Percentiles rank a stretch among this genome's conserved stretches.
phyloP scores from a whole-genome alignment of 2,113 vertebrate genomes.

The Tetraodon nigroviridis region DNA sequence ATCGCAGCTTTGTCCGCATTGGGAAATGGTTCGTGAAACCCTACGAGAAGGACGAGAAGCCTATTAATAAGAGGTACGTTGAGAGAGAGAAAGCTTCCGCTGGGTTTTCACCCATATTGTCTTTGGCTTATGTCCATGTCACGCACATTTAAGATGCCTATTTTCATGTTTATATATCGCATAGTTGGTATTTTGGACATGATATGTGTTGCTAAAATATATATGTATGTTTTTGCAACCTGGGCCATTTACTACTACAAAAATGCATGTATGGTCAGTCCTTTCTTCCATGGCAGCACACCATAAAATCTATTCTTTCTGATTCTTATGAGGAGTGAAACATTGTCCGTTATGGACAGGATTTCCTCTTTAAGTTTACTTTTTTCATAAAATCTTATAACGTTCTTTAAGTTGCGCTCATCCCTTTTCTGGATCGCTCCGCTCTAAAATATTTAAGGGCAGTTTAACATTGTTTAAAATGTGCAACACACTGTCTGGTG shows the following conservation, averaged over 20 bases:
- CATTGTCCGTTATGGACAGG: not conserved
- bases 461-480: no score
- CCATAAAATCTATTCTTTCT: not conserved
- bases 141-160: not conserved
- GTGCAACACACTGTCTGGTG: no score
- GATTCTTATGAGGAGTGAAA: not conserved
- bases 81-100: not conserved
- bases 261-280: not conserved
- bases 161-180: not conserved
- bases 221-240: constrained; percentile 13
- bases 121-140: not conserved
- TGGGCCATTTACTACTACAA: constrained; percentile 1
- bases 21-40: constrained; percentile 96
- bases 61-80: constrained; percentile 72
- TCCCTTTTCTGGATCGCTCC: no score
- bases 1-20: constrained; percentile 88
- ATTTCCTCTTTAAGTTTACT: constrained; percentile 1
- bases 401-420: no score
- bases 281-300: not conserved
- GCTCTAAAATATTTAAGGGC: no score
- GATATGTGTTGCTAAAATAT: constrained; percentile 3
- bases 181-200: not conserved
- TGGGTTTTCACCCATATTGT: not conserved
- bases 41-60: constrained; percentile 93
- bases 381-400: no score